A percentile compares a stretch with the other conserved stretches of the same genome.
These are phyloP conservation scores for Pteropus alecto DNA, from an alignment of 2,113 vertebrate genomes.

Conservation along the genomic window DNA sequence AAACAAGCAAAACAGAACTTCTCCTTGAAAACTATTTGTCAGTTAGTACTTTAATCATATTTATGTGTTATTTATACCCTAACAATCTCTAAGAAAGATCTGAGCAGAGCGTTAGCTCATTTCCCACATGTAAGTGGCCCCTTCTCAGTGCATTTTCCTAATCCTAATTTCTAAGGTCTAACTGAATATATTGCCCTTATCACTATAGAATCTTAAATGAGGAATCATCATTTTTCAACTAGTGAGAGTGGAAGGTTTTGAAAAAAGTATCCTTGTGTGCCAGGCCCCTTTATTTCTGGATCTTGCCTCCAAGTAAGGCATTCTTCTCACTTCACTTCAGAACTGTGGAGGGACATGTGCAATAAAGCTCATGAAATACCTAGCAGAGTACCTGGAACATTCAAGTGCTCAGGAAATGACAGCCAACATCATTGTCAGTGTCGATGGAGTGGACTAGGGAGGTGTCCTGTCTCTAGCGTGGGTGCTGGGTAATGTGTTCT, in stretches of 20 bases:
- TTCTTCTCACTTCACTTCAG: not conserved
- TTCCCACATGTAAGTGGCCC: not conserved
- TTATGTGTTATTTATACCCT: not conserved
- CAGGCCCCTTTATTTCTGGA: not conserved
- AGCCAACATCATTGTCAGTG: not conserved
- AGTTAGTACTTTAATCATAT: not conserved
- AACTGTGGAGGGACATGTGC: fast-evolving
- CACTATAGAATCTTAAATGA: not conserved
- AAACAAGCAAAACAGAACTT: not conserved
- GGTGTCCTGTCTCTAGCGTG: not conserved
- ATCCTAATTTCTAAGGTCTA: not conserved
- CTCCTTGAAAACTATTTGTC: not conserved
- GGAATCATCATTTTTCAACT: not conserved
- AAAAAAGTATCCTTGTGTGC: not conserved
- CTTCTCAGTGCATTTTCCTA: not conserved
- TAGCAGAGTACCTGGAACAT: not conserved
- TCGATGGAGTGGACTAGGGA: too few species aligned
- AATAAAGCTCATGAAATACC: not conserved
- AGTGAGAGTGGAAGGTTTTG: not conserved
- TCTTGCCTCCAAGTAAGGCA: not conserved
- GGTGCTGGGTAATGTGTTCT: not conserved
- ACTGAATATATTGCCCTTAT: not conserved
- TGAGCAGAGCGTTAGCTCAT: not conserved
- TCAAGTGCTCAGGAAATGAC: not conserved
- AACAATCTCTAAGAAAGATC: not conserved